Conservation (phyloP, 2,113 vertebrate genomes). For the Sialia sialis region DNA sequence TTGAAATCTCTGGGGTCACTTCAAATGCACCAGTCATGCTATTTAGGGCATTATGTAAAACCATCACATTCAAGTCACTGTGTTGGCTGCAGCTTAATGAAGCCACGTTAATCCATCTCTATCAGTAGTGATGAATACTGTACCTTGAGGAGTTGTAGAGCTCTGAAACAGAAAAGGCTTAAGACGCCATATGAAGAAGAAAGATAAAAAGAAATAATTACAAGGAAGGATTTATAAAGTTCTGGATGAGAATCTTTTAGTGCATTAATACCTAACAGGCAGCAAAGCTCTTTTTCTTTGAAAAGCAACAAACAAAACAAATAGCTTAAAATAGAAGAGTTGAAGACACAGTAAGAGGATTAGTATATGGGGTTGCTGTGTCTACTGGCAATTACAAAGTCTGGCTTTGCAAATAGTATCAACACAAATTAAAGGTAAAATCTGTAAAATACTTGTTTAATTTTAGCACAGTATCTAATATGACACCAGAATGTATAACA, state of each 20-base stretch:
- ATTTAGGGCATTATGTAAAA: conserved; percentile 13
- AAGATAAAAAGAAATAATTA: conserved; percentile 52
- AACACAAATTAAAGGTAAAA: background rate
- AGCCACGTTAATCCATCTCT: conserved; percentile 22
- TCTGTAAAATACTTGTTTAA: background rate
- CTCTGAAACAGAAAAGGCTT: conserved; percentile 28
- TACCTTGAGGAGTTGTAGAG: conserved; percentile 8
- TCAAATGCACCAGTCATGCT: background rate
- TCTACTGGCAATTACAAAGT: background rate
- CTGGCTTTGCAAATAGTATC: background rate
- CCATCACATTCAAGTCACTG: background rate
- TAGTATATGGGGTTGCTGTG: background rate
- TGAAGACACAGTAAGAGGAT: background rate
- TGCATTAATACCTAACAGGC: background rate
- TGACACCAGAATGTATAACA: background rate
- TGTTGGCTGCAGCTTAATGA: conserved; percentile 40
- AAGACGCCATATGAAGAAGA: background rate
- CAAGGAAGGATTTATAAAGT: background rate
- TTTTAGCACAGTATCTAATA: background rate
- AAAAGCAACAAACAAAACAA: background rate
- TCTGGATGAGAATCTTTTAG: background rate
- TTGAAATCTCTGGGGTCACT: conserved; percentile 17
- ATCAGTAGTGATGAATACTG: background rate
- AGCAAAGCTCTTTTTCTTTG: background rate
- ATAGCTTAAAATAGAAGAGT: background rate